Evolutionary conservation across 2,888 invertebrate species (phyloP), one percentile per base, ranked within the genome.

Genomic region (Xestoiulus laeticollis): DNA sequence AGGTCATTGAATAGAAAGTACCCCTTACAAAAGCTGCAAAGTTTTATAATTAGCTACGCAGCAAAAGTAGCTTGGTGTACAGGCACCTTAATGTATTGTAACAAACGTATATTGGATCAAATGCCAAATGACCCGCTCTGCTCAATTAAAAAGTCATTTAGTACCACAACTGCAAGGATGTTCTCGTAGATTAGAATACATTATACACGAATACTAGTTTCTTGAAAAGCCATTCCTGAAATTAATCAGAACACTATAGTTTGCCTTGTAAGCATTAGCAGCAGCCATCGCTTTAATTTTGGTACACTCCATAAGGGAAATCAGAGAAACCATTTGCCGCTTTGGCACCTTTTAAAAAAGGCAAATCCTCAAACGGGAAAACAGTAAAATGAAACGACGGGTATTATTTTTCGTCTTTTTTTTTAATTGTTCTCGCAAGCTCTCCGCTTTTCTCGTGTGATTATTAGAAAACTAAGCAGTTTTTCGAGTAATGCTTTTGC

Each of bases 381-480:
- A 78, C 30, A 26, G 78, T 78, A 78, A 78, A 78, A 78, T 30
- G 78, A 78, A 78, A 78, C 30, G 78, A 78, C 6, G 26, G 78
- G 22, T 78, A 78, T 78, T 78, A 78, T 78, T 78, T 78, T 12
- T 30, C 78, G 26, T 78, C 78, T 78, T 14, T 78, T 68, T 68
- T 78, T 78, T 78, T 78, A 78, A 78, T 78, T 78, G 30, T 78
- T 78, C 22, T 78, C 68, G 26, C 19, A 59, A 59, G 6, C 59
- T 59, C 59, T 6, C n/a, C 33, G 33, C 33, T 38, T 78, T 3
- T 8, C 78, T 1, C 26, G 12, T 22, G 30, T 12, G 78, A 78
- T 78, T 78, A 78, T 78, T 78, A 78, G 78, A 78, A 78, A 78
- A 78, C 78, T 78, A 78, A 78, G 78, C 78, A 78, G 78, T 78